Evolutionary conservation across 2,888 invertebrate genomes (phyloP).

Genomic region (Hypomecis atomaria): DNA sequence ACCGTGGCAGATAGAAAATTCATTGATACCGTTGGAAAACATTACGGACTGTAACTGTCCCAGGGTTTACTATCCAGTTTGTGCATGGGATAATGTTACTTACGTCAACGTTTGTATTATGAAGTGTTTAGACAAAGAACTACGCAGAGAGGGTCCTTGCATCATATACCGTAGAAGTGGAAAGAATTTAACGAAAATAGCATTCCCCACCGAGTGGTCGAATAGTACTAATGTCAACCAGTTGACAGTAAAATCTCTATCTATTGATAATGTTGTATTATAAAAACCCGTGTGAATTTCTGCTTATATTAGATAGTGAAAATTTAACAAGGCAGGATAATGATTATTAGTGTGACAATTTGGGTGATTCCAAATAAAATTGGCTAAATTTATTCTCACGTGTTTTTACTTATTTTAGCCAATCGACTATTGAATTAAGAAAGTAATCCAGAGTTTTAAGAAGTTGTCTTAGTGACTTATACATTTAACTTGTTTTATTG

Average conservation of each 20-base stretch:
- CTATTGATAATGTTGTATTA: neutral
- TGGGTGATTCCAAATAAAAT: too few species aligned
- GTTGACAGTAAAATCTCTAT: neutral
- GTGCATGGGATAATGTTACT: neutral
- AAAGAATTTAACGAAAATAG: neutral
- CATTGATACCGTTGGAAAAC: neutral
- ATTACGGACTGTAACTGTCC: conserved; percentile 7
- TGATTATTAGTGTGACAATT: too few species aligned
- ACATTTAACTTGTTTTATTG: too few species aligned
- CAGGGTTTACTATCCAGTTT: conserved; percentile 2
- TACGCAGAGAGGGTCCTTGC: neutral
- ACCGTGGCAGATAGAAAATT: neutral
- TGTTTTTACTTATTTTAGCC: too few species aligned
- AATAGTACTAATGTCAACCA: neutral
- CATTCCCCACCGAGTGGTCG: neutral
- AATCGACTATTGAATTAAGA: too few species aligned
- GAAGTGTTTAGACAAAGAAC: neutral
- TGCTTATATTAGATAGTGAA: too few species aligned
- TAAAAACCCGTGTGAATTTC: neutral
- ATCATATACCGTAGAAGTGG: conserved; percentile 2
- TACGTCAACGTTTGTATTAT: conserved; percentile 7
- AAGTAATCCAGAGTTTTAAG: too few species aligned
- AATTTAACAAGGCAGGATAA: too few species aligned
- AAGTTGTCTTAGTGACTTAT: too few species aligned
- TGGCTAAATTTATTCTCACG: too few species aligned